Conservation (phyloP, 2,888 invertebrate genomes). For the Pseudolycoriella hygida region DNA sequence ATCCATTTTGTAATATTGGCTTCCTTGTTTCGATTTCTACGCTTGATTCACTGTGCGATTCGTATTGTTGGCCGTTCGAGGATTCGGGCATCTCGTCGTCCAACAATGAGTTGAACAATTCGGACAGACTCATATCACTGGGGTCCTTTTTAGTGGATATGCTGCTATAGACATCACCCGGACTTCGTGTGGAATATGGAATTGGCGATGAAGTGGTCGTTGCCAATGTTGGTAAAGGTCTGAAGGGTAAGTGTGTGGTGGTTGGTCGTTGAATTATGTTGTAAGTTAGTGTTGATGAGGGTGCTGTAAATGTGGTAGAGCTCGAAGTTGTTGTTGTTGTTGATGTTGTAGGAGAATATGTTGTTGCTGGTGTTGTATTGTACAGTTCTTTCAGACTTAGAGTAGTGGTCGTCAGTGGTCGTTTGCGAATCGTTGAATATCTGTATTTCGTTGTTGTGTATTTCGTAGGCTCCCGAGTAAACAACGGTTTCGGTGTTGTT, state of each 20-base stretch:
- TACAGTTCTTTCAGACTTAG: conserved; percentile 6
- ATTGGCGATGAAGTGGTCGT: background rate
- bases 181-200: conserved; percentile 3
- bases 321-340: conserved; percentile 8
- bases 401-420: conserved; percentile 4
- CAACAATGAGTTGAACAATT: conserved; percentile 24
- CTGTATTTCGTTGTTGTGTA: conserved; percentile 12
- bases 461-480: conserved; percentile 15
- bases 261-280: conserved; percentile 7
- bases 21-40: conserved; percentile 1
- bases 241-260: conserved; percentile 10
- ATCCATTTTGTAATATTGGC: conserved; percentile 4
- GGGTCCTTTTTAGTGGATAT: conserved; percentile 14
- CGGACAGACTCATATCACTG: conserved; percentile 22
- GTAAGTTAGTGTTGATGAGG: conserved; percentile 6
- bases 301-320: conserved; percentile 11
- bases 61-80: background rate
- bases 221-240: conserved; percentile 17
- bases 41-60: background rate
- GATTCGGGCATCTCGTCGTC: conserved; percentile 19
- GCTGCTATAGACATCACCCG: conserved; percentile 11
- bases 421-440: conserved; percentile 5
- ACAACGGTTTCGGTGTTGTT: conserved; percentile 11
- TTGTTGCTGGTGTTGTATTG: conserved; percentile 5
- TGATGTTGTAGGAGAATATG: conserved; percentile 10